Base-by-base conservation (phyloP, 2,113 vertebrate species). In the Dendrocopos noguchii region DNA sequence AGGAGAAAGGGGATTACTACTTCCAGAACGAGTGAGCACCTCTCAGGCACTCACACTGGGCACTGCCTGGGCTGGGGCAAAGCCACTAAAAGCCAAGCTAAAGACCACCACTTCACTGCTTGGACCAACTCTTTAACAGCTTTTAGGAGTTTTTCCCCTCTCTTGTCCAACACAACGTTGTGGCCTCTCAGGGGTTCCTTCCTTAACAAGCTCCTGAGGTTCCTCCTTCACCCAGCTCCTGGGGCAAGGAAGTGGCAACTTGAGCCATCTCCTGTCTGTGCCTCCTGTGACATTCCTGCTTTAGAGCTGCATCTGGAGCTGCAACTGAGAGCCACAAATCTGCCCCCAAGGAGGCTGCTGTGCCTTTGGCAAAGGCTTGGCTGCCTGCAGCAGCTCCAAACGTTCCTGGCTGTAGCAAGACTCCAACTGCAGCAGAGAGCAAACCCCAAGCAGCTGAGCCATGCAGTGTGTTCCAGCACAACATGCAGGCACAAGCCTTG, bases 1-100 rank as follows among this genome's bases (percentile, higher is more conserved):
- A 91, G n/a, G 66, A 87, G 59, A 67, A 87, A 25, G 96, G 95
- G 74, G 80, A 94, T 56, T 90, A 95, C 68, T 74, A 56, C 4
- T 94, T 92, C 90, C 80, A 94, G 34, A 89, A 94, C 4, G 47
- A 76, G 96, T 97, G 28, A 96, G 33, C 25, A 3, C n/a, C 47
- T 73, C 57, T 55, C 15, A 11, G 14, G 5, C 15, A 3, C 57
- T 78, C 60, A 10, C 27, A 1, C 53, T 6, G 22, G 28, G n/a
- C 57, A 44, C 50, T 20, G 8, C 47, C 27, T 6, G 0, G 31
- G 63, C 24, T 50, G 20, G 19, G 19, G 31, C 12, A 34, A 44
- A 70, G 31, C 36, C 33, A 22, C 10, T 1, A 57, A 67, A 73
- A 64, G 33, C 61, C 22, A 10, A 63, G 63, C 74, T 71, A 8